Evolutionary conservation across 2,113 vertebrate genomes (phyloP), one percentile per base, ranked within the genome.

Genomic region (Malurus cyaneus): DNA sequence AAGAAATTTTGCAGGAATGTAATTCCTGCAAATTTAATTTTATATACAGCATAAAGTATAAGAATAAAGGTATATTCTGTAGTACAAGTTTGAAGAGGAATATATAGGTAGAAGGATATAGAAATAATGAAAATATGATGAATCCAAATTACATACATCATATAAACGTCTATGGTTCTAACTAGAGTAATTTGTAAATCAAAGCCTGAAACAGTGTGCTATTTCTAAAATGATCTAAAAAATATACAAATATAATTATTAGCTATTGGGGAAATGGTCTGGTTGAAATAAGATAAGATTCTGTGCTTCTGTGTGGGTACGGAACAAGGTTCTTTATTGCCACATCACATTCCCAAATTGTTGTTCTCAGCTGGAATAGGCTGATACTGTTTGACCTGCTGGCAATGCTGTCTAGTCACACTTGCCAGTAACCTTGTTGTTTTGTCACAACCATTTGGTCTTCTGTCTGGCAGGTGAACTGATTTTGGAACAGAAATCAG

Each of bases 361-460:
- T 95, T 92, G 59, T 60, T 97, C 93, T 94, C 52, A 56, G 47
- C 89, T 94, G 60, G 79, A 94, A 72, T 70, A 66, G 36, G 24
- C 73, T 69, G 86, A 82, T 94, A 44, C 61, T 77, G 34, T 71
- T 96, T 86, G 93, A 96, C 91, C 69, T 96, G 29, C 64, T 96
- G 79, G 82, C 77, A 91, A 47, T 61, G 32, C 19, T 77, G 57
- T 88, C 74, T 91, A 91, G 82, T 79, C 60, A 82, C 12, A 8
- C 65, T 41, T 41, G 69, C 42, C 80, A 95, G 73, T 61, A 76
- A 64, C 70, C 66, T 93, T 64, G 26, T 6, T 31, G 70, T 61
- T 69, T 83, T 73, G 88, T 74, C 78, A 92, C 54, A 67, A 14
- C 23, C 18, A 47, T 81, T 83, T 56, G 53, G 24, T 49, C 36